A percentile compares a stretch with the other conserved stretches of the same genome.
Evolutionary conservation across 1,140 invertebrate species (phyloP).

Genomic region (Cyrtorhinus lividipennis): DNA sequence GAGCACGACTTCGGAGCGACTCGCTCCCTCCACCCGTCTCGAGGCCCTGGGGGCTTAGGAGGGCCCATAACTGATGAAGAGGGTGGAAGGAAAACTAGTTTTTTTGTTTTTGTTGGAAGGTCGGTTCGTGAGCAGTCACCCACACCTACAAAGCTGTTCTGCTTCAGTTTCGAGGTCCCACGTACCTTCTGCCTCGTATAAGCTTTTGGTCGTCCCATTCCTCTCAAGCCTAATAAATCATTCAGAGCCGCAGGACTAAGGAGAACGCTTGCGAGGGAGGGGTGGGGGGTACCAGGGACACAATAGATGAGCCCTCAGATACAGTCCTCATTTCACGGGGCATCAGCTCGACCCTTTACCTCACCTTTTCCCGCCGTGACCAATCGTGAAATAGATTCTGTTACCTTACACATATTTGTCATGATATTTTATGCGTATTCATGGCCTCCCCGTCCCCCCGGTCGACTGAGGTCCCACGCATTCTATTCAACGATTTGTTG

Average conservation of each 20-base stretch:
- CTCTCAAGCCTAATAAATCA: neutral
- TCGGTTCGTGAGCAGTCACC: neutral
- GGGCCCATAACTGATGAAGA: neutral
- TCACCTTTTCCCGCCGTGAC: neutral
- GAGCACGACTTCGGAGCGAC: neutral
- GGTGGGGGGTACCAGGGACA: neutral
- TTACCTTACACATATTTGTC: constrained; percentile 3
- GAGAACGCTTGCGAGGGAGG: neutral
- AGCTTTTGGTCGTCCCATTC: neutral
- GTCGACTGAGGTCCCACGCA: neutral
- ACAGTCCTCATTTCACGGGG: constrained; percentile 6
- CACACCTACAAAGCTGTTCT: neutral
- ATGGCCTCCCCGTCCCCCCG: neutral
- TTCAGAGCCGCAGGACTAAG: neutral
- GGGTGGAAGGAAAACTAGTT: neutral
- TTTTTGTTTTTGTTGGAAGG: neutral
- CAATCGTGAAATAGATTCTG: constrained; percentile 4
- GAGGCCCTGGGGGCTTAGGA: too few species aligned
- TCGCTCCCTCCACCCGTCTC: neutral
- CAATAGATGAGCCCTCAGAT: constrained; percentile 5
- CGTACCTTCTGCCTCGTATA: neutral
- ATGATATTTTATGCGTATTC: constrained; percentile 9
- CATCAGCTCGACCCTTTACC: too few species aligned
- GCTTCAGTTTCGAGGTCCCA: constrained; percentile 1
- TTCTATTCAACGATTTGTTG: neutral